Evolutionary conservation across 2,113 vertebrate genomes (phyloP), one percentile per base, ranked within the genome.

Genomic region (Electrona antarctica): DNA sequence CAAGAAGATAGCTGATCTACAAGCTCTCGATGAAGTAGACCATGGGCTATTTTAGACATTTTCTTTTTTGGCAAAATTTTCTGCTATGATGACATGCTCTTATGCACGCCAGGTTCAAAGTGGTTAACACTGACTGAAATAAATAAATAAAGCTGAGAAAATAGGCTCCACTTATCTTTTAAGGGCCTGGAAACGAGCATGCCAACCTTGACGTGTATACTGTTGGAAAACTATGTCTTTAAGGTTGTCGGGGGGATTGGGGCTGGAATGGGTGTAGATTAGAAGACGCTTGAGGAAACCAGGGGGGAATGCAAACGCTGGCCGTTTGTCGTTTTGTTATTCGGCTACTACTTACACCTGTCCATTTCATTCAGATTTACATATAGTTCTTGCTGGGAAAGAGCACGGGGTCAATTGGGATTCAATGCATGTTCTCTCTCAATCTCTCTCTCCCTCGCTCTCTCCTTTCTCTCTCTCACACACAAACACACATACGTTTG

Each of bases 361-460:
- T 87, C 84, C 74, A 76, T 87, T 89, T 72, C 77, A 65, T 74
- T 88, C 81, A 77, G 46, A 77, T 79, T 85, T 85, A 81, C 80
- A 84, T 82, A 75, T 71, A 76, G 66, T 59, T 66, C 66, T 59
- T 70, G 71, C 71, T 45, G 65, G 9, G 46, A 81, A 77, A 86
- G 76, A 82, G 74, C 57, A 10, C 69, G 33, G 82, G 87, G 85
- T 88, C 85, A 78, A 81, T 89, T 90, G 81, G 76, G 74, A 88
- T 77, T 74, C 84, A 87, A 62, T 41, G 33, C 76, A 77, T 74
- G 68, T 28, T 63, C 60, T 52, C 58, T 10, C 59, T 74, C 74
- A 59, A 64, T 69, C 10, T 4, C 78, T 55, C 48, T 46, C 69
- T 41, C 45, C 60, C 60, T 52, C 58, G 8, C 59, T 74, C 74